Conservation (phyloP, 1,140 invertebrate genomes). For the Drosophila rhopaloa region DNA sequence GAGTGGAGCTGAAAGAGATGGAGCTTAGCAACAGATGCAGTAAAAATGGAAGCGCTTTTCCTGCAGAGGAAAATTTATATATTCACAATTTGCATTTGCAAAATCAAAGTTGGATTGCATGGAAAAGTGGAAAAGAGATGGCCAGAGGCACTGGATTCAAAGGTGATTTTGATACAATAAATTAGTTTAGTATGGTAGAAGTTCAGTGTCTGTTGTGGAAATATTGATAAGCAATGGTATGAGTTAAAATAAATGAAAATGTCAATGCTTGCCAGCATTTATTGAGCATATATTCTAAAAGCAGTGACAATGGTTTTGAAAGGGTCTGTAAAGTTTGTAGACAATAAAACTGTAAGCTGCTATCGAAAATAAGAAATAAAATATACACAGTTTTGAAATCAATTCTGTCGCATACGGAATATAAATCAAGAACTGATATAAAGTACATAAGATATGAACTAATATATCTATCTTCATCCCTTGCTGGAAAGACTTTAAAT, state of each 20-base stretch:
- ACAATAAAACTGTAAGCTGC: no score
- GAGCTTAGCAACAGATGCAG: constrained; percentile 42
- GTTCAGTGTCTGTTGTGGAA: constrained; percentile 18
- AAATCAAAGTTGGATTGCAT: constrained; percentile 48
- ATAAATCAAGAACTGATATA: no score
- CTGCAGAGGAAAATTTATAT: constrained; percentile 22
- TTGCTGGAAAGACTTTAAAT: no score
- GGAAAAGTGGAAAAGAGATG: constrained; percentile 12
- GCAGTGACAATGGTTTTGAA: constrained; percentile 2
- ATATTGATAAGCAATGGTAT: constrained; percentile 21
- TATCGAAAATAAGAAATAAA: no score
- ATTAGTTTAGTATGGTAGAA: constrained; percentile 35
- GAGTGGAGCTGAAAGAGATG: constrained; percentile 2
- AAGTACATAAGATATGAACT: no score
- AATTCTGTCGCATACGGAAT: no score
- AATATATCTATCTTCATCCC: no score
- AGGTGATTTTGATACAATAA: constrained; percentile 36
- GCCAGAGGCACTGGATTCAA: constrained; percentile 22
- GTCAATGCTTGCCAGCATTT: constrained; percentile 6
- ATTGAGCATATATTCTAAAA: background rate
- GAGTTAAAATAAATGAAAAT: constrained; percentile 21
- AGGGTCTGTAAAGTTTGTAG: no score
- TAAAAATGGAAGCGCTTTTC: constrained; percentile 34
- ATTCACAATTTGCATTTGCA: constrained; percentile 51
- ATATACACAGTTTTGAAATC: no score